phyloP scores from a whole-genome alignment of 2,888 invertebrate genomes.

The Andricus curvator region DNA sequence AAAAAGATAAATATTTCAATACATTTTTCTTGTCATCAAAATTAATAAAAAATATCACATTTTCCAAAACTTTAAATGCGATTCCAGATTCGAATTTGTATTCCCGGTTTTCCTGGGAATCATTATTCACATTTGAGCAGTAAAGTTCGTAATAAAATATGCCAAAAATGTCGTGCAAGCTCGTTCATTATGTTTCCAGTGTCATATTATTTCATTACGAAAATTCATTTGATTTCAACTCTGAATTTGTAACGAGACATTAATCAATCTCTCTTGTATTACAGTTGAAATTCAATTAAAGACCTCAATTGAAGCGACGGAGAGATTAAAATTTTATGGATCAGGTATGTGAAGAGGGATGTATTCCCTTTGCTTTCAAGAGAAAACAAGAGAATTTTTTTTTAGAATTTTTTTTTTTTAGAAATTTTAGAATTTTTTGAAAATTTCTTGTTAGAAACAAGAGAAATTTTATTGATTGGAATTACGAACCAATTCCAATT shows the following conservation, averaged over 20 bases:
- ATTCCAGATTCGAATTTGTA: too few species aligned
- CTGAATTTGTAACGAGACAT: conserved; percentile 26
- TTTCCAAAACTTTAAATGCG: too few species aligned
- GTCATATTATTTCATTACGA: background rate
- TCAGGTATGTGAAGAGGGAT: background rate
- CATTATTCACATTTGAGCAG: background rate
- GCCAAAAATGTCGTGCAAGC: background rate
- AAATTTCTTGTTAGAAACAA: too few species aligned
- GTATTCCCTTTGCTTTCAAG: background rate
- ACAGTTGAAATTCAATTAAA: conserved; percentile 21
- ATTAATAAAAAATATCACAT: too few species aligned
- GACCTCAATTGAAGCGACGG: background rate
- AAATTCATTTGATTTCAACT: conserved; percentile 1
- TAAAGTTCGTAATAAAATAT: background rate
- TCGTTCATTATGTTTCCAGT: background rate
- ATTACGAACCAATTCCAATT: background rate
- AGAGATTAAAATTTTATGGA: background rate
- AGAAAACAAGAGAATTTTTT: too few species aligned
- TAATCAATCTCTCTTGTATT: conserved; percentile 6
- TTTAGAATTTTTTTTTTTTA: too few species aligned
- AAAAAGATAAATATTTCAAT: too few species aligned
- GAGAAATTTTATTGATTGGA: background rate
- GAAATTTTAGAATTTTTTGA: too few species aligned
- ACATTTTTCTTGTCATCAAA: too few species aligned
- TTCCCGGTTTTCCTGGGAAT: too few species aligned